Evolutionary conservation across 2,797 vertebrate species (phyloP).

Genomic region (Aselliscus stoliczkanus): DNA sequence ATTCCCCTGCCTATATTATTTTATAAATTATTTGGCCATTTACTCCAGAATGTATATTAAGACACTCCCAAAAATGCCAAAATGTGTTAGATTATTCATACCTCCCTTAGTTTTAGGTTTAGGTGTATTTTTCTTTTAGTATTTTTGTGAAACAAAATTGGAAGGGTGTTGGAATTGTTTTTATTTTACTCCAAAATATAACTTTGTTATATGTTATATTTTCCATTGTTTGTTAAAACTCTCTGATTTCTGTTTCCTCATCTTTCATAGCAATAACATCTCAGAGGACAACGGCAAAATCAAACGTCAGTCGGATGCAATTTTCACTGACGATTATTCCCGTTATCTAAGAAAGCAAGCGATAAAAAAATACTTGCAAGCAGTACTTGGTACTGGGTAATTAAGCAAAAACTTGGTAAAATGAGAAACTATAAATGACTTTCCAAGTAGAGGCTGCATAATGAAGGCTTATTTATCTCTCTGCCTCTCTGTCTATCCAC

Average conservation of each 20-base stretch:
- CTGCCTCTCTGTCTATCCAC: background rate
- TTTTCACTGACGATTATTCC: slow-evolving; percentile 95
- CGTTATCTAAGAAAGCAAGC: slow-evolving; percentile 94
- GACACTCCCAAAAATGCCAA: background rate
- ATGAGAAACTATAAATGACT: background rate
- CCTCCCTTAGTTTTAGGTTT: background rate
- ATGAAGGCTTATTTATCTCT: background rate
- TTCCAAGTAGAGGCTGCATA: background rate
- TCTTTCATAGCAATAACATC: slow-evolving; percentile 81
- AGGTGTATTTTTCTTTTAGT: background rate
- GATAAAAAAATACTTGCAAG: slow-evolving; percentile 96
- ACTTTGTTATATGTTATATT: background rate
- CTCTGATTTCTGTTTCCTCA: background rate
- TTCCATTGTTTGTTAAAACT: background rate
- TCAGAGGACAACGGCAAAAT: slow-evolving; percentile 86
- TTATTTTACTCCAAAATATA: background rate
- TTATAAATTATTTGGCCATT: background rate
- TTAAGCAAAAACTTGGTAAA: background rate
- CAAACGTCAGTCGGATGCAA: slow-evolving; percentile 95
- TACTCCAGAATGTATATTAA: background rate
- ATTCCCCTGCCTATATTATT: background rate
- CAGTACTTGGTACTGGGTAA: slow-evolving; percentile 93
- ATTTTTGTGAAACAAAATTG: background rate
- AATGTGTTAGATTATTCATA: background rate
- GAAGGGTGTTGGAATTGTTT: background rate